These are phyloP conservation scores for Chaetops frenatus DNA, from an alignment of 2,113 vertebrate genomes.

Conservation along the genomic window DNA sequence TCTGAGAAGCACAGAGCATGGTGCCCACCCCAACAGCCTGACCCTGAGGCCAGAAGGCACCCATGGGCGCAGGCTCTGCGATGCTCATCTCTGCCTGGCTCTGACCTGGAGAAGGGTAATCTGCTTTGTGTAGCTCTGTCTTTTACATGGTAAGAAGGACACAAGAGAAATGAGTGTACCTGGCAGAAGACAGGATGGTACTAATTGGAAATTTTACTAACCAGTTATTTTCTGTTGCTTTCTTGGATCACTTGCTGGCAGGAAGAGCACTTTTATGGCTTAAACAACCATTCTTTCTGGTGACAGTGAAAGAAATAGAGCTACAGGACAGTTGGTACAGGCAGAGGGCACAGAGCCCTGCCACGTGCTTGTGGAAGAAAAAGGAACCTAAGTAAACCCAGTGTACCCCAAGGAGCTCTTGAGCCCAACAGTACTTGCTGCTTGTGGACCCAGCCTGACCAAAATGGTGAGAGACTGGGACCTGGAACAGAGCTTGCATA, in stretches of 20 bases:
- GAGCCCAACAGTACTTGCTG: not conserved
- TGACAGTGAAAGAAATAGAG: not conserved
- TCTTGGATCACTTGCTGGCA: not conserved
- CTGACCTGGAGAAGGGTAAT: not conserved
- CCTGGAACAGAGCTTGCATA: not conserved
- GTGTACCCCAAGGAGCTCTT: not conserved
- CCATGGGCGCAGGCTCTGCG: rapidly evolving
- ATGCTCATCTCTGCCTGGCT: not conserved
- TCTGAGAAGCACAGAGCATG: not conserved
- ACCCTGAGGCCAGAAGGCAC: not conserved
- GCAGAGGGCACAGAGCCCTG: not conserved
- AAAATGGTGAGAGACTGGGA: not conserved
- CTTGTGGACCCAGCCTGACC: not conserved
- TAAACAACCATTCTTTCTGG: not conserved
- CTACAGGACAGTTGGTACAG: not conserved
- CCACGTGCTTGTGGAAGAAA: not conserved
- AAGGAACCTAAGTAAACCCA: not conserved
- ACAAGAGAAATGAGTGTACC: not conserved
- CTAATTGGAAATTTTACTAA: not conserved
- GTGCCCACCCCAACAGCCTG: not conserved
- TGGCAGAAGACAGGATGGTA: not conserved
- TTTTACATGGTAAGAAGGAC: not conserved
- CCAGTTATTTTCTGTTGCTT: not conserved
- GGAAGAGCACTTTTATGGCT: rapidly evolving
- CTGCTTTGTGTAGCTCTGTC: not conserved